Percentiles rank a stretch among this genome's conserved stretches.
These are phyloP conservation scores for Agrypnus murinus DNA, from an alignment of 2,888 invertebrate species.

Conservation along the genomic window DNA sequence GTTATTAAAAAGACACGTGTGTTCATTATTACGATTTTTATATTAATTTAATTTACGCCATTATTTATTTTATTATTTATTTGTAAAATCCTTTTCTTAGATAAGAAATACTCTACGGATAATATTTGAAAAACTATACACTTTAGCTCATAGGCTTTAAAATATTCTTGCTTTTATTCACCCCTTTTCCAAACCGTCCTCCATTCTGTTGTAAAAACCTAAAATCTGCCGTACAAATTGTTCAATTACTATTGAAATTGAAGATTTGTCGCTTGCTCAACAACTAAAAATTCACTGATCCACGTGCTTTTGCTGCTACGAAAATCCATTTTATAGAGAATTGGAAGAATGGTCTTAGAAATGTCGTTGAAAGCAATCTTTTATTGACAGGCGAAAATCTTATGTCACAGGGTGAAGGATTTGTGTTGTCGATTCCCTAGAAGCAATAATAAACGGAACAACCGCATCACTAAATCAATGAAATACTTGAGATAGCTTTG, in stretches of 20 bases:
- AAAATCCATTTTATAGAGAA: constrained; percentile 50
- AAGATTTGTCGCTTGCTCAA: constrained; percentile 35
- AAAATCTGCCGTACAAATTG: too few relatives aligned
- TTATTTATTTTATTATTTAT: too few relatives aligned
- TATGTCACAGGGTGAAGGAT: constrained; percentile 45
- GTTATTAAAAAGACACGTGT: too few relatives aligned
- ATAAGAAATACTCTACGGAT: too few relatives aligned
- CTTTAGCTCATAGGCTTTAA: too few relatives aligned
- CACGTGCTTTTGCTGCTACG: constrained; percentile 33
- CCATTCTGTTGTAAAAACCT: too few relatives aligned
- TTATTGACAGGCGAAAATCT: constrained; percentile 52
- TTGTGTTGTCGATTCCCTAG: constrained; percentile 44
- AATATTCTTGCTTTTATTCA: too few relatives aligned
- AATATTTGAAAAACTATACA: too few relatives aligned
- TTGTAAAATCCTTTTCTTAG: too few relatives aligned
- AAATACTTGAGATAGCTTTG: constrained; percentile 26
- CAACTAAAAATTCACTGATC: constrained; percentile 35
- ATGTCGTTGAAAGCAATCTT: constrained; percentile 56
- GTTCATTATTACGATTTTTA: too few relatives aligned
- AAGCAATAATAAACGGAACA: constrained; percentile 47
- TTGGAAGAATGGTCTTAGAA: constrained; percentile 51
- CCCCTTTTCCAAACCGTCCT: too few relatives aligned
- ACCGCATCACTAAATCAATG: constrained; percentile 41
- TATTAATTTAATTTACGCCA: too few relatives aligned
- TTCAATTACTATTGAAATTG: constrained; percentile 12